These are phyloP conservation scores for Steinernema khuongi DNA, from an alignment of 1,140 invertebrate species.

Conservation along the genomic window DNA sequence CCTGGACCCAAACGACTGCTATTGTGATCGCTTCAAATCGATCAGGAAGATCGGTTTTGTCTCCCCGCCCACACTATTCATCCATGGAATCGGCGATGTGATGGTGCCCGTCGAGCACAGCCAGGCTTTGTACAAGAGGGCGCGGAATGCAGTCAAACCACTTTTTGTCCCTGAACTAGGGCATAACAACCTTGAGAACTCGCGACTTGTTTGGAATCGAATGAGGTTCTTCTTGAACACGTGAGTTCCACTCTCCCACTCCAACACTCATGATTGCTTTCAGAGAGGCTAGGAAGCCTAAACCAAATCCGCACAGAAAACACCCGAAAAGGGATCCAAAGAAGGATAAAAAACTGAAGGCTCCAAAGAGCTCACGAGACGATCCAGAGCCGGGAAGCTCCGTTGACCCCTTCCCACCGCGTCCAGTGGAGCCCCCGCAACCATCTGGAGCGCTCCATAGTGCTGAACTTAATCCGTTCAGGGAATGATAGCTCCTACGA, in stretches of 20 bases:
- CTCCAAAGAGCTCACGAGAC: no score
- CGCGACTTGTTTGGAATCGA: slow-evolving; percentile 21
- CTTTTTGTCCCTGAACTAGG: slow-evolving; percentile 62
- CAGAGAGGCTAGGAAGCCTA: neutral
- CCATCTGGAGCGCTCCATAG: no score
- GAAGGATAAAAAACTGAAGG: no score
- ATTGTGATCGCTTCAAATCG: slow-evolving; percentile 44
- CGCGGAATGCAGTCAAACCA: slow-evolving; percentile 60
- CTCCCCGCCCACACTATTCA: slow-evolving; percentile 61
- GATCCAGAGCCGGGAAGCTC: no score
- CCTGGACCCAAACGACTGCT: slow-evolving; percentile 21
- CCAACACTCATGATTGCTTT: neutral
- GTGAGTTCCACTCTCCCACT: neutral
- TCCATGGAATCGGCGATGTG: slow-evolving; percentile 63
- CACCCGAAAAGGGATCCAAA: no score
- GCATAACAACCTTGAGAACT: slow-evolving; percentile 61
- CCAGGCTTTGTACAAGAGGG: slow-evolving; percentile 60
- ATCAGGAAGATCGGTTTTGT: slow-evolving; percentile 62
- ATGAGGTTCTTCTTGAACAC: slow-evolving; percentile 23
- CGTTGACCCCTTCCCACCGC: no score
- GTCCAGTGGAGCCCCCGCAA: no score
- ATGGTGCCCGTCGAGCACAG: slow-evolving; percentile 62
- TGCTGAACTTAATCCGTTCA: no score
- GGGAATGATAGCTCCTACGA: no score
- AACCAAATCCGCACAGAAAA: neutral